phyloP scores from a whole-genome alignment of 2,888 invertebrate genomes.

The Hirtodrosophila alboralis region DNA sequence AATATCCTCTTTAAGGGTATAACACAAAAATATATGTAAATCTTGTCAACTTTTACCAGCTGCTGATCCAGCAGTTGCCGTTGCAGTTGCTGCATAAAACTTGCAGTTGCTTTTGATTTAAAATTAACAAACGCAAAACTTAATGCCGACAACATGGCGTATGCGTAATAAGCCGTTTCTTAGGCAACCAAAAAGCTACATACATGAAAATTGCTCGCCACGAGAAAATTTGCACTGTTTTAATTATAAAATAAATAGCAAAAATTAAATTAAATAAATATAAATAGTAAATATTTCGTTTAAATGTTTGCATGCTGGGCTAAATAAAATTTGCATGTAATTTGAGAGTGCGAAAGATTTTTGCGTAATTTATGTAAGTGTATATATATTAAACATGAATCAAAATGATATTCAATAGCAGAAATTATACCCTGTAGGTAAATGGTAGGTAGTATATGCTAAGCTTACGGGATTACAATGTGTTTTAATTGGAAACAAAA shows the following conservation, averaged over 20 bases:
- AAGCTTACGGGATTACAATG: too few species aligned
- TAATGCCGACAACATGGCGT: conserved; percentile 55
- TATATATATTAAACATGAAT: conserved; percentile 39
- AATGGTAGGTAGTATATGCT: not conserved
- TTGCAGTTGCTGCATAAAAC: conserved; percentile 37
- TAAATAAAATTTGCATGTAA: conserved; percentile 31
- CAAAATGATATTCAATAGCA: conserved; percentile 13
- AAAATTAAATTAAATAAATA: conserved; percentile 47
- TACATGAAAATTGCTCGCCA: conserved; percentile 2
- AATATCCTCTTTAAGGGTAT: too few species aligned
- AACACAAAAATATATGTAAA: conserved; percentile 61
- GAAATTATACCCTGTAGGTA: conserved; percentile 10
- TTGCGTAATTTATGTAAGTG: too few species aligned
- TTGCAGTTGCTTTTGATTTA: conserved; percentile 43
- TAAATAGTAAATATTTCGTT: conserved; percentile 42
- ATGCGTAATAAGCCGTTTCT: conserved; percentile 51
- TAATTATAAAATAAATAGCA: conserved; percentile 47
- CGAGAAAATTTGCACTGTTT: conserved; percentile 8
- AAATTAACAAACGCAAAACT: conserved; percentile 63
- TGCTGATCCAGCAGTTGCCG: conserved; percentile 45
- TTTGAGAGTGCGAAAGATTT: conserved; percentile 17
- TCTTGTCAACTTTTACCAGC: conserved; percentile 57
- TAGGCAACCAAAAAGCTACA: conserved; percentile 18
- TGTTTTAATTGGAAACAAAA: too few species aligned
- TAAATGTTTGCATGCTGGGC: not conserved